Evolutionary conservation across 2,888 invertebrate genomes (phyloP).

Genomic region (Pachydiplax longipennis): DNA sequence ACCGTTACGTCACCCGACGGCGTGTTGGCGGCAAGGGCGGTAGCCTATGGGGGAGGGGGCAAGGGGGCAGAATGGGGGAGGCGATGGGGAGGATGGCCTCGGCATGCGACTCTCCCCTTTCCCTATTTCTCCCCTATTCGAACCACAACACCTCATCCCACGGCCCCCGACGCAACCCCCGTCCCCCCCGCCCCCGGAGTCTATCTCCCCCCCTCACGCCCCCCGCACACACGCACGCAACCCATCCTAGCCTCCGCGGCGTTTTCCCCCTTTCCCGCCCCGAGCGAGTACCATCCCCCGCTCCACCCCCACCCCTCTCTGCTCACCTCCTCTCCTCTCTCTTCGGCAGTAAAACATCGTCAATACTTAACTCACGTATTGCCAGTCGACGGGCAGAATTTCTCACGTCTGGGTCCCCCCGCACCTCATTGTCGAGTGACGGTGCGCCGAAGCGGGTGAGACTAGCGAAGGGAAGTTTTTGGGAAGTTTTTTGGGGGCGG

Average conservation of each 20-base stretch:
- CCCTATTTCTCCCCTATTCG: not conserved
- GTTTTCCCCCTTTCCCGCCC: not conserved
- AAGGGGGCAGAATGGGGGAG: not conserved
- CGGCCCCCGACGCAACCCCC: not conserved
- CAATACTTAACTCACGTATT: slow-evolving; percentile 45
- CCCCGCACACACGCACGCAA: not conserved
- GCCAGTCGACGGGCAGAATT: slow-evolving; percentile 45
- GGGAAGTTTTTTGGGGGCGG: not conserved
- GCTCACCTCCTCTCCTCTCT: not conserved
- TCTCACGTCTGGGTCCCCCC: slow-evolving; percentile 35
- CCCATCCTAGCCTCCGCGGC: not conserved
- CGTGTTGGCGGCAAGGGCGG: slow-evolving; percentile 5
- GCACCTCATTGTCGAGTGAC: not conserved
- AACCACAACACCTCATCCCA: not conserved
- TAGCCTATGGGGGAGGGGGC: not conserved
- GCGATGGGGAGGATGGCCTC: not conserved
- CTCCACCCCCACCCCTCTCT: not conserved
- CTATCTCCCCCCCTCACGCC: not conserved
- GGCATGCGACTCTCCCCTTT: slow-evolving; percentile 30
- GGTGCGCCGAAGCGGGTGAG: slow-evolving; percentile 14
- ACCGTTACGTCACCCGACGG: slow-evolving; percentile 32
- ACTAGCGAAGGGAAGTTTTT: not conserved
- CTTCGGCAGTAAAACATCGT: slow-evolving; percentile 18
- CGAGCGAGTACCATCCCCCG: not conserved
- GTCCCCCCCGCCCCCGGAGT: not conserved